These are phyloP conservation scores for Brachionus plicatilis DNA, from an alignment of 1,140 invertebrate species.

Conservation along the genomic window DNA sequence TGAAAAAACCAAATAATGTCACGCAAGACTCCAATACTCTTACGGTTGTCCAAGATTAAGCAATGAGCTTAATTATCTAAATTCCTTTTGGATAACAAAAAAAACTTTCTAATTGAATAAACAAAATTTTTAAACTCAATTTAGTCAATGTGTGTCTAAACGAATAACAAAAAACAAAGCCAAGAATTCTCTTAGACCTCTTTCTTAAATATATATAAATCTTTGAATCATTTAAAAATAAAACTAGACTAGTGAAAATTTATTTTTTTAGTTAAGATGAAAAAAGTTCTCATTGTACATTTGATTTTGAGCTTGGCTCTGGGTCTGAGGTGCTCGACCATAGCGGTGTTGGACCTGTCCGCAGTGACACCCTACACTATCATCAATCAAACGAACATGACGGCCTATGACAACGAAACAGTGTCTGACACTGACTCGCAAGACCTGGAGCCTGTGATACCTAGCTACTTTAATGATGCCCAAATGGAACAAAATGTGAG, in stretches of 20 bases:
- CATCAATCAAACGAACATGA: conserved; percentile 17
- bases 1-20: conserved; percentile 12
- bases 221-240: neutral
- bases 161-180: conserved; percentile 24
- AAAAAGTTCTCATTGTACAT: neutral
- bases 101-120: conserved; percentile 28
- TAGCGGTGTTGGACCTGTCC: neutral
- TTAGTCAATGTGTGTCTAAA: neutral
- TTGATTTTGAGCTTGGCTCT: neutral
- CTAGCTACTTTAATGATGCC: neutral
- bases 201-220: neutral
- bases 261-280: neutral
- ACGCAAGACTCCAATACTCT: neutral
- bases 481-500: neutral
- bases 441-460: neutral
- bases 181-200: neutral
- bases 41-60: neutral
- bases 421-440: neutral
- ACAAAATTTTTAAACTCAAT: neutral
- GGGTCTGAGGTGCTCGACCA: neutral
- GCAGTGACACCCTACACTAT: conserved; percentile 10
- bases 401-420: neutral
- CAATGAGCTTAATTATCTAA: conserved; percentile 12
- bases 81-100: neutral
- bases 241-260: neutral